phyloP scores from a whole-genome alignment of 2,797 vertebrate species.

The Hypotaenidia okinawae region DNA sequence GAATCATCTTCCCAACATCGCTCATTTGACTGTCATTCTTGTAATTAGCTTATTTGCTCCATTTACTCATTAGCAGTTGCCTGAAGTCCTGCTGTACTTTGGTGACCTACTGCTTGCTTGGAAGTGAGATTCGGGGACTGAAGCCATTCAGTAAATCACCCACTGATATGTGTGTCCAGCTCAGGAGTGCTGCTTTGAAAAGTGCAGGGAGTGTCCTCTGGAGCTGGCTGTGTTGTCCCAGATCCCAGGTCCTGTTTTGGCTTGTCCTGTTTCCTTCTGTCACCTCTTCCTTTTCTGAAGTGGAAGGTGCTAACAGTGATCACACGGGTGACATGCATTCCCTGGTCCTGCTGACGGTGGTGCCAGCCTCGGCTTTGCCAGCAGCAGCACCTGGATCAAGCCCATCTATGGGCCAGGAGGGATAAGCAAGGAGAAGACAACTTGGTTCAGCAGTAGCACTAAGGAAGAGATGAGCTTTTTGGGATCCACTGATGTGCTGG shows the following conservation, averaged over 20 bases:
- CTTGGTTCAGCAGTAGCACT: neutral
- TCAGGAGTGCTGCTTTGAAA: neutral
- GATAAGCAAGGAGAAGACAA: neutral
- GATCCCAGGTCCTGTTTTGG: neutral
- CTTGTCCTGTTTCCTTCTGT: neutral
- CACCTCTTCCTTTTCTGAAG: neutral
- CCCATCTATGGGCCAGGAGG: neutral
- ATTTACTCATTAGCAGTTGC: constrained; percentile 73
- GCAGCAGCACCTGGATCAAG: neutral
- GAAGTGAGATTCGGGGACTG: neutral
- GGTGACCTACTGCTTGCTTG: neutral
- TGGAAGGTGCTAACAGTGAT: neutral
- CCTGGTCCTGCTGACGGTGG: neutral
- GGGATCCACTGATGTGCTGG: neutral
- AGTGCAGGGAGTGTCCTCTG: neutral
- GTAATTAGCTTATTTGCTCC: constrained; percentile 81
- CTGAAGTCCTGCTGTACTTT: constrained; percentile 73
- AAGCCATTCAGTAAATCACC: neutral
- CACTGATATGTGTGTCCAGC: neutral
- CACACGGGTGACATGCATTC: neutral
- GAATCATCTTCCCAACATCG: constrained; percentile 57
- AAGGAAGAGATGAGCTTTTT: neutral
- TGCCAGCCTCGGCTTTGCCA: neutral
- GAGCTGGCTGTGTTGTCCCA: neutral
- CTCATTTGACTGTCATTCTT: constrained; percentile 72